Percentiles rank a stretch among this genome's conserved stretches.
These are phyloP conservation scores for Nanorana parkeri DNA, from an alignment of 2,113 vertebrate genomes.

Conservation along the genomic window DNA sequence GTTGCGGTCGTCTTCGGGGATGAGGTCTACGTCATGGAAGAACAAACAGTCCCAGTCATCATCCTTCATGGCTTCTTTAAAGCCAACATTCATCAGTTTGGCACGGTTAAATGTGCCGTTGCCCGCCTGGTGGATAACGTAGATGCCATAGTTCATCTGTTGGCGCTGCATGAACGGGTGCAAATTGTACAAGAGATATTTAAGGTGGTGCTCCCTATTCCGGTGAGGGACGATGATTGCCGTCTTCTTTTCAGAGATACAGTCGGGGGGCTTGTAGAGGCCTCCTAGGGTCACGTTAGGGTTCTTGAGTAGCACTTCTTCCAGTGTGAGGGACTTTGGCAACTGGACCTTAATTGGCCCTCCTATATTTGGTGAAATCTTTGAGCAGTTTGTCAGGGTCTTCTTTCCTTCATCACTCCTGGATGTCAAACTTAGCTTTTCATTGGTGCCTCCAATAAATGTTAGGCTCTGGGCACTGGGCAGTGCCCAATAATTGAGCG, in stretches of 20 bases:
- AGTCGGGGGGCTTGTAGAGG: constrained; percentile 77
- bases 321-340: constrained; percentile 70
- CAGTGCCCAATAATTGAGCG: too few species aligned
- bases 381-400: too few species aligned
- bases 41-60: constrained; percentile 83
- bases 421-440: too few species aligned
- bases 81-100: constrained; percentile 81
- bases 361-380: background rate
- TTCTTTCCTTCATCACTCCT: too few species aligned
- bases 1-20: constrained; percentile 81
- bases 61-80: constrained; percentile 83
- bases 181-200: constrained; percentile 79
- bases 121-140: constrained; percentile 83
- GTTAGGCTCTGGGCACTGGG: too few species aligned
- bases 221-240: constrained; percentile 80
- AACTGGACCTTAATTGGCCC: constrained; percentile 79
- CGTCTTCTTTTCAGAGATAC: constrained; percentile 71
- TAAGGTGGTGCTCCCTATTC: constrained; percentile 75
- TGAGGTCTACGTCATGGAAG: constrained; percentile 84
- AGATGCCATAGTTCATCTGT: constrained; percentile 79
- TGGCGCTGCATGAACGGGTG: constrained; percentile 81
- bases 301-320: constrained; percentile 72
- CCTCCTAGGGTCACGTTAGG: constrained; percentile 75
- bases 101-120: constrained; percentile 78
- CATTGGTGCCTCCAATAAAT: too few species aligned